Percentiles rank a stretch among this genome's conserved stretches.
phyloP scores from a whole-genome alignment of 2,797 vertebrate genomes.

The Sternotherus odoratus region DNA sequence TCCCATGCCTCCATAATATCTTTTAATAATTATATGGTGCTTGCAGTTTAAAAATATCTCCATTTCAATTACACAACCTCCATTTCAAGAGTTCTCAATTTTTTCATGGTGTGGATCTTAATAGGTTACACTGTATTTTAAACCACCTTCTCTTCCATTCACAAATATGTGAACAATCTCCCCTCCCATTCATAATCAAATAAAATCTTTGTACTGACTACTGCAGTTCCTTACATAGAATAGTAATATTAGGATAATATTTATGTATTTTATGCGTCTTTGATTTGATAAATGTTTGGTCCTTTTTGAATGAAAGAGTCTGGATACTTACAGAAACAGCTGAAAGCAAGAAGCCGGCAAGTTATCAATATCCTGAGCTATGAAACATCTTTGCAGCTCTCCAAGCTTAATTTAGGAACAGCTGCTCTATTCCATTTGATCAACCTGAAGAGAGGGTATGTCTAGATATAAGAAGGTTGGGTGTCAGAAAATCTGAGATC shows the following conservation, averaged over 20 bases:
- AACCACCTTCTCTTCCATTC: not conserved
- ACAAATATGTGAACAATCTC: not conserved
- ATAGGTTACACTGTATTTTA: not conserved
- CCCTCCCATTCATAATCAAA: not conserved
- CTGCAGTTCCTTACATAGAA: not conserved
- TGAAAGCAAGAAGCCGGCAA: not conserved
- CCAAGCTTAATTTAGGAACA: not conserved
- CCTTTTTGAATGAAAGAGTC: not conserved
- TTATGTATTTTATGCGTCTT: not conserved
- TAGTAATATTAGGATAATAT: not conserved
- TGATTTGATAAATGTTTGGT: not conserved
- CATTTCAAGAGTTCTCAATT: not conserved
- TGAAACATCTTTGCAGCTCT: not conserved
- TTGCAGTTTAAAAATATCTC: not conserved
- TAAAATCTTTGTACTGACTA: fast-evolving
- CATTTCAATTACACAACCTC: not conserved
- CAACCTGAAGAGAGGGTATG: not conserved
- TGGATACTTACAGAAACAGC: not conserved
- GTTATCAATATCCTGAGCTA: not conserved
- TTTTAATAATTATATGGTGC: not conserved
- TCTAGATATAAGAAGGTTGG: too few relatives aligned
- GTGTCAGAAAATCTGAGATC: not conserved
- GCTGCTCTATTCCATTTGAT: not conserved
- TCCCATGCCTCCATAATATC: not conserved
- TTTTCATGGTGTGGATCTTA: not conserved